phyloP scores from a whole-genome alignment of 2,888 invertebrate species.

The Agrilus cyanescens region DNA sequence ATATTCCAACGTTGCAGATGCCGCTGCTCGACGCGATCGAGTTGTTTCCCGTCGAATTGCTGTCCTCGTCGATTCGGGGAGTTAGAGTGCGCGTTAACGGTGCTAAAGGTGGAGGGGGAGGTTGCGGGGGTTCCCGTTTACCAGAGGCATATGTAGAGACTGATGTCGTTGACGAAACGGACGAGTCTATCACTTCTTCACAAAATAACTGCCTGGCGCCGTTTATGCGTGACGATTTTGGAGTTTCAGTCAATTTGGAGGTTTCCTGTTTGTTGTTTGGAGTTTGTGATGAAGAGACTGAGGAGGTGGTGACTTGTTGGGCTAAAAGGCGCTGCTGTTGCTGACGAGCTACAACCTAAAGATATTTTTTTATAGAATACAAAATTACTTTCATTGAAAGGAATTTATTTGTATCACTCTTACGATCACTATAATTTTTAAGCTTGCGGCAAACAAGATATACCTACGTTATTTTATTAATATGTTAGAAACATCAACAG shows the following conservation, averaged over 20 bases:
- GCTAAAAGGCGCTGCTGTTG: conserved; percentile 47
- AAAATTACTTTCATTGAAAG: no score
- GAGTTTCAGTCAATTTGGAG: conserved; percentile 26
- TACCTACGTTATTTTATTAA: no score
- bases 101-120: conserved; percentile 39
- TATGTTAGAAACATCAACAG: no score
- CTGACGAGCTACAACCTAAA: conserved; percentile 56
- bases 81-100: conserved; percentile 27
- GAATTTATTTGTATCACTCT: neutral
- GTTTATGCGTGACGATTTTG: conserved; percentile 30
- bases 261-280: conserved; percentile 20
- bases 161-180: conserved; percentile 29
- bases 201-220: conserved; percentile 32
- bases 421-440: no score
- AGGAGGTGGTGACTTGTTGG: conserved; percentile 35
- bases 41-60: conserved; percentile 40
- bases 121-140: conserved; percentile 36
- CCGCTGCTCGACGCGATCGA: conserved; percentile 45
- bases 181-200: conserved; percentile 32
- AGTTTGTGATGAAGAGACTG: conserved; percentile 27
- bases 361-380: no score
- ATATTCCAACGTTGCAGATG: conserved; percentile 35
- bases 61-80: conserved; percentile 33
- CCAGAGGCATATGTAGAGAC: conserved; percentile 27
- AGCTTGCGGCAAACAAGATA: no score